Evolutionary conservation across 1,140 invertebrate species (phyloP).

Genomic region (Heliothis virescens): DNA sequence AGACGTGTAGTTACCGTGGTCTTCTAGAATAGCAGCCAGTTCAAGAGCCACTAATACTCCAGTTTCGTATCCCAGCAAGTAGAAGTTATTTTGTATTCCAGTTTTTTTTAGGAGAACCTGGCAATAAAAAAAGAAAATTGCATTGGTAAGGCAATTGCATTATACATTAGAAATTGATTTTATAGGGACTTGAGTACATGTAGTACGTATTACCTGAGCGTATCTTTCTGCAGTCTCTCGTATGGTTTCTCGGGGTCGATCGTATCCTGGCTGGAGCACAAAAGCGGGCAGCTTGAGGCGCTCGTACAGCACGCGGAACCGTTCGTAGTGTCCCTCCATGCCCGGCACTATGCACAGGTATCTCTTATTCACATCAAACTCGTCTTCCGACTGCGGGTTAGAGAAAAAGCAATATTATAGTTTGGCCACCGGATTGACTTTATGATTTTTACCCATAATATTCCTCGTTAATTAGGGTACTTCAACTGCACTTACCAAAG

Average conservation of each 20-base stretch:
- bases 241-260: slow-evolving; percentile 39
- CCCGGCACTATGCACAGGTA: too few relatives aligned
- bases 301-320: slow-evolving; percentile 63
- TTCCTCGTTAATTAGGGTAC: too few relatives aligned
- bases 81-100: slow-evolving; percentile 29
- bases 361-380: slow-evolving; percentile 58
- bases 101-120: not conserved
- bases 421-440: too few relatives aligned
- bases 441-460: too few relatives aligned
- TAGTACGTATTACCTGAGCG: slow-evolving; percentile 58
- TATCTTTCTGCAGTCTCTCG: slow-evolving; percentile 49
- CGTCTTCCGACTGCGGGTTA: slow-evolving; percentile 60
- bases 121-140: too few relatives aligned
- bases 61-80: slow-evolving; percentile 62
- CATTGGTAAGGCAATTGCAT: too few relatives aligned
- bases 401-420: not conserved
- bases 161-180: too few relatives aligned
- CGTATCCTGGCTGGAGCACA: slow-evolving; percentile 63
- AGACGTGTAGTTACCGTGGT: slow-evolving; percentile 51
- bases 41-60: slow-evolving; percentile 63
- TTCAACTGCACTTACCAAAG: slow-evolving; percentile 61
- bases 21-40: slow-evolving; percentile 59
- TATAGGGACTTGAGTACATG: too few relatives aligned
- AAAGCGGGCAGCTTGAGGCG: slow-evolving; percentile 65
- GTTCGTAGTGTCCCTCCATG: slow-evolving; percentile 58